Evolutionary conservation across 2,113 vertebrate genomes (phyloP).

Genomic region (Ibidorhyncha struthersii): DNA sequence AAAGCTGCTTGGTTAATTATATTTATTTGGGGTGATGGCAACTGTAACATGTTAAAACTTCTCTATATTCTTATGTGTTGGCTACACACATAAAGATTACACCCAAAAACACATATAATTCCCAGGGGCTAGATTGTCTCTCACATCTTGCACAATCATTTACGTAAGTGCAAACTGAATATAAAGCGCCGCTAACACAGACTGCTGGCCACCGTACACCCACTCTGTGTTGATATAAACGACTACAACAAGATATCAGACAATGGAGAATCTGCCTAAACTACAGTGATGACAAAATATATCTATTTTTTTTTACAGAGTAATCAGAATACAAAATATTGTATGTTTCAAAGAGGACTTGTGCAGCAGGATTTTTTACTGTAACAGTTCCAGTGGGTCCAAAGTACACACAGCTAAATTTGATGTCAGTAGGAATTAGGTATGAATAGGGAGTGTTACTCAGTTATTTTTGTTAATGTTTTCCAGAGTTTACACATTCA

Average conservation of each 20-base stretch:
- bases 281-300: constrained; percentile 34
- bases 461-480: constrained; percentile 69
- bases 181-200: constrained; percentile 38
- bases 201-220: constrained; percentile 59
- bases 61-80: constrained; percentile 46
- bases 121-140: constrained; percentile 46
- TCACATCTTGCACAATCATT: constrained; percentile 62
- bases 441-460: constrained; percentile 58
- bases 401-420: constrained; percentile 66
- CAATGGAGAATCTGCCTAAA: constrained; percentile 52
- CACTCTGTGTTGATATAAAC: constrained; percentile 62
- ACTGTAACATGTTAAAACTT: constrained; percentile 58
- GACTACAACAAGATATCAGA: constrained; percentile 40
- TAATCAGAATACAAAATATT: constrained; percentile 7
- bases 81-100: constrained; percentile 44
- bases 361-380: neutral
- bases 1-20: constrained; percentile 24
- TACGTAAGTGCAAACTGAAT: constrained; percentile 65
- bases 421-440: constrained; percentile 54
- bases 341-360: neutral
- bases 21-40: constrained; percentile 51
- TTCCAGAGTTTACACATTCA: constrained; percentile 63
- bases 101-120: constrained; percentile 33
- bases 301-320: neutral
- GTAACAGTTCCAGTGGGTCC: constrained; percentile 25